Evolutionary conservation across 92 coral and sea anemone species (phyloP), one percentile per base, ranked within the genome.

Genomic region (Isaurus tuberculatus): DNA sequence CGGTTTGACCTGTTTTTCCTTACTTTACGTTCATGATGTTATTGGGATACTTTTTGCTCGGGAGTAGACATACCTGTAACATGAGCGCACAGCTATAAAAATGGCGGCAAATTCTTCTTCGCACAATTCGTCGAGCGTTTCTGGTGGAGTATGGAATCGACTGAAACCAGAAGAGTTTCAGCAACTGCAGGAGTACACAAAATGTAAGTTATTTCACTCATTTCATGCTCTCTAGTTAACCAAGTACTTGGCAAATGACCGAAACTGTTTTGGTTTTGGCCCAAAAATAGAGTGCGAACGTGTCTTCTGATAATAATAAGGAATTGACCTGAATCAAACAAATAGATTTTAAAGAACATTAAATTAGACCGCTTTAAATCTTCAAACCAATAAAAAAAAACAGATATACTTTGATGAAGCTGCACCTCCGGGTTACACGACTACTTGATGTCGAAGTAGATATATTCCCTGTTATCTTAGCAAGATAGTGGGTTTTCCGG

Each of bases 171-270:
- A 96, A 85, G 99, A 96, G 93, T 96, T 96, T 89, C 98, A 96
- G 64, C 98, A 96, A 95, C 97, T 96, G 33, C 99, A 96, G 92
- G 99, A 93, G 83, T 96, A 96, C 92, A 96, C 99, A 70, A 96
- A 96, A 85, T 96, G 99, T 96, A 92, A 96, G 99, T 78, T 72
- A 73, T 85, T 77, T 84, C 78, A 72, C 57, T 91, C 58, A 42
- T 65, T 80, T 43, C 66, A 55, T 74, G 67, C 75, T 88, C 81
- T 58, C 61, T 86, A 73, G 87, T 89, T 79, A 85, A 85, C 86
- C 83, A 83, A 85, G 66, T 86, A 69, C 91, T 88, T 60, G 36
- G 82, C 40, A 29, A 53, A 30, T 27, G 77, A 49, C 19, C 72
- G 19, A 30, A 77, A 64, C 70, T 64, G 67, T 70, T 81, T 65